Evolutionary conservation across 2,797 vertebrate genomes (phyloP), one percentile per base, ranked within the genome.

Genomic region (Helicolenus hilgendorfi): DNA sequence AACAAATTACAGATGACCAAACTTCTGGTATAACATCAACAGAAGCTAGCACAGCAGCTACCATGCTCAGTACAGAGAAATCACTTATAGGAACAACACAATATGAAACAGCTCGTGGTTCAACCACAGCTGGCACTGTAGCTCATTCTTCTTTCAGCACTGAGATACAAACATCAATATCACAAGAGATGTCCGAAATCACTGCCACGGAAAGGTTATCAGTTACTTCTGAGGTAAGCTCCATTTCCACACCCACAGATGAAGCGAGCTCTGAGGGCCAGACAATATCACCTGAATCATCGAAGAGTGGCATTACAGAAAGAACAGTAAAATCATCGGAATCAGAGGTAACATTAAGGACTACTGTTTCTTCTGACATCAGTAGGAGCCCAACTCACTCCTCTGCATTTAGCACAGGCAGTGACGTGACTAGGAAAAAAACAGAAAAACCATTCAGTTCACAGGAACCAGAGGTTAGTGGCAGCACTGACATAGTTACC

Each of bases 201-300:
- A 33, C 35, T 29, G 29, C 53, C 38, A 60, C 29, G 31, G 35
- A 68, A 64, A 14, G 24, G 2, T 11, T 45, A 38, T 74, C 78
- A 63, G 7, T 29, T 38, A 22, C 18, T 11, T 24, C 45, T 58
- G 33, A 33, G 29, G 9, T 72, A 2, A 72, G 31, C 20, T 36
- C 67, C 7, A 49, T 60, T 18, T 81, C 77, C 13, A 65, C 73
- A 22, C n/a, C 77, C 62, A 71, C 59, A 63, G 79, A 72, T 18
- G 33, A 76, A 24, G 58, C 55, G 38, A 81, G 68, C 15, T 89
- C 84, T 62, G 76, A 79, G 64, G 74, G 36, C 58, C 36, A 72
- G 10, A 64, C 72, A 58, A 15, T n/a, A 41, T 65, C 77, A n/a
- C 22, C 45, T 31, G 69, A 53, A 22, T 11, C 36, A 69, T 67